Evolutionary conservation across 1,140 invertebrate genomes (phyloP), one percentile per base, ranked within the genome.

Genomic region (Latrodectus geometricus): DNA sequence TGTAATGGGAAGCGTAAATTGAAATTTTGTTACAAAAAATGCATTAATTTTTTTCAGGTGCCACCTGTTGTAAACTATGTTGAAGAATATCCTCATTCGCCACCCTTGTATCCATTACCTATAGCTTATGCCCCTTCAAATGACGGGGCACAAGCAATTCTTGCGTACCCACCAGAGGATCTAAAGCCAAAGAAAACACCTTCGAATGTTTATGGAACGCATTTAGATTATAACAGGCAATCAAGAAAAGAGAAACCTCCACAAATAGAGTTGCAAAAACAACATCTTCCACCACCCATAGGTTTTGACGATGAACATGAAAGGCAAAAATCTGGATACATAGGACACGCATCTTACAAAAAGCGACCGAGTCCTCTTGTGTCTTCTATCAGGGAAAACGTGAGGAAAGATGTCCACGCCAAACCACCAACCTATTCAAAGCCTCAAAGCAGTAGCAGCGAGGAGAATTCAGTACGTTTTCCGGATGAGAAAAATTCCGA

Each of bases 311-410:
- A 87, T 9, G 20, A 68, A 9, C 68, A 72, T 0, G 35, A 79
- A 4, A 3, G 9, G 9, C 15, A 65, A 4, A 21, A 50, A 9
- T 11, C 68, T 72, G 85, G 85, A 50, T 87, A 87, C 12, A 35
- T 72, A 9, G 85, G 85, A 14, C 77, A 87, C 48, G 85, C 85
- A 15, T 20, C 68, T n/a, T 87, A 87, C 56, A 87, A 68, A 21
- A 87, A 52, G 20, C 50, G 70, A 9, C 76, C 66, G 9, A 87
- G 49, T 8, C 76, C 85, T n/a, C 49, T 87, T n/a, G 65, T 87
- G 8, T 15, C 85, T 20, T 68, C 54, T 15, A 87, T 87, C 2
- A 73, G 70, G 49, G 85, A 87, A n/a, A 74, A 54, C 17, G 56
- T 87, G 7, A 49, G 70, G 14, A 87, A 80, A 66, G 70, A 87